Evolutionary conservation across 2,888 invertebrate species (phyloP), one percentile per base, ranked within the genome.

Genomic region (Phrixothrix hirtus): DNA sequence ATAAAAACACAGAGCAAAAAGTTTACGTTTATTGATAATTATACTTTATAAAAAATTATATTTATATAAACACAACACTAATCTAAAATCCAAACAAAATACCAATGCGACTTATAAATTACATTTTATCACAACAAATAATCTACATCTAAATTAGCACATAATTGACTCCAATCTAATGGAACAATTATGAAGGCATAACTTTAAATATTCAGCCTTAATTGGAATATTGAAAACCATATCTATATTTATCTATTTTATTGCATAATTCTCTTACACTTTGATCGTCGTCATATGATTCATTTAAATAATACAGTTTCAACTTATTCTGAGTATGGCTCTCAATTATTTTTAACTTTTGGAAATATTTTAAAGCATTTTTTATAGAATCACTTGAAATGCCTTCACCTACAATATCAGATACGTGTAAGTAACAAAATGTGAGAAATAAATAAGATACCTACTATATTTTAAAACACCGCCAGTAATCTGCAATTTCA

Each of bases 301-400:
- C 74, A 56, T 68, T 66, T 21, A 76, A 55, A 55, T 74, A 76
- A 58, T 72, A 74, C 31, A 75, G 53, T 45, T 71, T 62, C 41
- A 73, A 43, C 60, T 71, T 75, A 39, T 71, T 70, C 58, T 76
- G 73, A n/a, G 65, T 64, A 51, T 75, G 72, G 48, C 74, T 71
- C 59, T 92, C 88, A 21, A 95, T 68, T 7, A 92, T 84, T 59
- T 86, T 86, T 88, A 91, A 89, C 64, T 88, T 88, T 59, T 90
- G 86, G 27, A 89, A 84, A 1, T 94, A 75, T 60, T 90, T 88
- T 16, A 93, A 74, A 42, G 92, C 90, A 75, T 93, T 94, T 68
- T 87, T 86, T 39, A 95, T 84, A 0, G 91, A 87, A 72, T 95
- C 94, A 5, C 89, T 85, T 4, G 92, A 90, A 38, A 93, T 84